A percentile compares a stretch with the other conserved stretches of the same genome.
Evolutionary conservation across 1,140 invertebrate species (phyloP).

Genomic region (Pogonus chalceus): DNA sequence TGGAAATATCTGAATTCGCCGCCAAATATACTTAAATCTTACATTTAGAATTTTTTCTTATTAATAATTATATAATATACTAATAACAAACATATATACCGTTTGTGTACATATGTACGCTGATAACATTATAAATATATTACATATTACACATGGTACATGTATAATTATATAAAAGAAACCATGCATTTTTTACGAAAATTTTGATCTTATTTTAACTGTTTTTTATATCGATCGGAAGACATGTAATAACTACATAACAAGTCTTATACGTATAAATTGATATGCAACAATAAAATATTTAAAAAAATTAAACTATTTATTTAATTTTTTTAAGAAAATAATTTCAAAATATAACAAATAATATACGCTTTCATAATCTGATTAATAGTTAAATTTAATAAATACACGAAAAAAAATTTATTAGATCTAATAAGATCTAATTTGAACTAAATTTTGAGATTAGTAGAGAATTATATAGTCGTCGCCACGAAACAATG

Average conservation of each 20-base stretch:
- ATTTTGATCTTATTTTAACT: slow-evolving; percentile 2
- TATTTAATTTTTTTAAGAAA: too few relatives aligned
- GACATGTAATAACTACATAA: slow-evolving; percentile 4
- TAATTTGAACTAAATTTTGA: too few relatives aligned
- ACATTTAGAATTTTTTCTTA: slow-evolving; percentile 8
- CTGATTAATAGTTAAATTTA: too few relatives aligned
- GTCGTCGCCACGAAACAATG: too few relatives aligned
- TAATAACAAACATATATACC: background rate
- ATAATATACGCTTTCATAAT: too few relatives aligned
- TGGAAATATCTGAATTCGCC: too few relatives aligned
- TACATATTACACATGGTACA: background rate
- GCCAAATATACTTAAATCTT: background rate
- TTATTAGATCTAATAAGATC: too few relatives aligned
- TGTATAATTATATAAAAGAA: slow-evolving; percentile 5
- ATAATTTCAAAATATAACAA: too few relatives aligned
- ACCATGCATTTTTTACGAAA: slow-evolving; percentile 3
- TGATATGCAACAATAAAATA: slow-evolving; percentile 1
- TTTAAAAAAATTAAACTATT: background rate
- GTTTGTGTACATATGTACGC: background rate
- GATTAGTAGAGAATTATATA: too few relatives aligned
- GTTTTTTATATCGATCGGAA: background rate
- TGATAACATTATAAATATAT: slow-evolving; percentile 1
- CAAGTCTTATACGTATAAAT: slow-evolving; percentile 4
- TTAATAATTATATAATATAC: background rate
- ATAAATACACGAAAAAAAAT: too few relatives aligned